phyloP scores from a whole-genome alignment of 2,888 invertebrate species.

The Tetragnatha montana region DNA sequence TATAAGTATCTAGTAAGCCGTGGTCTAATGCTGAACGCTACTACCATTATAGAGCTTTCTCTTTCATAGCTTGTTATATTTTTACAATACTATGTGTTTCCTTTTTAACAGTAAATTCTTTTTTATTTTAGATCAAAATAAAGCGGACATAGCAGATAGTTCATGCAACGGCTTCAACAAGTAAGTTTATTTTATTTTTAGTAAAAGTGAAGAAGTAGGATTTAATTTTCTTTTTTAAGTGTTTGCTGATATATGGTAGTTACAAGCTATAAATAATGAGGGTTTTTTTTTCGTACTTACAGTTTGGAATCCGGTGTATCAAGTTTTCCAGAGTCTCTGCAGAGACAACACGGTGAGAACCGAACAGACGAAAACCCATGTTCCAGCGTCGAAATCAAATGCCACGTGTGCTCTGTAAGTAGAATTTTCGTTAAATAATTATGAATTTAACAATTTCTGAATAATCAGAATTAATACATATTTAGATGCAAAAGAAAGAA shows the following conservation, averaged over 20 bases:
- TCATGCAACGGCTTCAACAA: constrained; percentile 66
- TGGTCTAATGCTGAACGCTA: too few relatives aligned
- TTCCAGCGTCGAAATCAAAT: constrained; percentile 60
- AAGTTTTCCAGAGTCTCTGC: constrained; percentile 10
- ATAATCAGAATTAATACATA: not conserved
- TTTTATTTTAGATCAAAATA: constrained; percentile 53
- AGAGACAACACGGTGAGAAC: constrained; percentile 22
- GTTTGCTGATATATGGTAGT: not conserved
- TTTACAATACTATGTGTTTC: too few relatives aligned
- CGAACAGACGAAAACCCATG: constrained; percentile 58
- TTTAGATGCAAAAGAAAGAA: too few relatives aligned
- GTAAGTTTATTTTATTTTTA: constrained; percentile 43
- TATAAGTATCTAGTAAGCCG: too few relatives aligned
- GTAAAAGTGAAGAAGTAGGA: not conserved
- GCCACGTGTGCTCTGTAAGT: constrained; percentile 64
- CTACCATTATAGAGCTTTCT: too few relatives aligned
- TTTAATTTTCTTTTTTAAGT: not conserved
- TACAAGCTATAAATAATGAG: not conserved
- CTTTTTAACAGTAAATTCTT: not conserved
- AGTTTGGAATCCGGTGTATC: constrained; percentile 48
- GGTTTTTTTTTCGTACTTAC: not conserved
- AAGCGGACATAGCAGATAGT: constrained; percentile 57
- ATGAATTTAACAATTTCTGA: not conserved
- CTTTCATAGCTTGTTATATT: too few relatives aligned
- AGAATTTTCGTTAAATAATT: not conserved